Conservation (phyloP, 2,113 vertebrate genomes). For the Colossoma macropomum region DNA sequence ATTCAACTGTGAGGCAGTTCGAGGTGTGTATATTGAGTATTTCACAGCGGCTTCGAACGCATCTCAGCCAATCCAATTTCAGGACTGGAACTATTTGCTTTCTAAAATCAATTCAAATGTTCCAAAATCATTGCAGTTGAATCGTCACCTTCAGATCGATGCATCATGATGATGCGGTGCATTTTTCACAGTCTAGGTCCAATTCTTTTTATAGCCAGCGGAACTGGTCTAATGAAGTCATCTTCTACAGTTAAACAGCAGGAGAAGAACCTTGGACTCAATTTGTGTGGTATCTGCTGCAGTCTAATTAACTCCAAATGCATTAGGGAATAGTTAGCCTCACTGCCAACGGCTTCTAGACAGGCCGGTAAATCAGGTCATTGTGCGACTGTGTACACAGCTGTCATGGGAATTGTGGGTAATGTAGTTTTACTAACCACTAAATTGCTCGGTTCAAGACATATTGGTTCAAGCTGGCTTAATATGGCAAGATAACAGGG, state of each 20-base stretch:
- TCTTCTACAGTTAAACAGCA: conserved; percentile 25
- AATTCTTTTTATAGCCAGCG: conserved; percentile 48
- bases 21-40: too few relatives aligned
- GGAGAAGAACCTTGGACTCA: conserved; percentile 44
- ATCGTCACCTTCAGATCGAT: background rate
- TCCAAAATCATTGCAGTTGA: too few relatives aligned
- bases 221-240: conserved; percentile 57
- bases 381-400: conserved; percentile 15
- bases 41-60: too few relatives aligned
- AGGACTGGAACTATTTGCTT: too few relatives aligned
- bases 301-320: conserved; percentile 54
- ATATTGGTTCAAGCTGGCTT: background rate
- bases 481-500: conserved; percentile 4
- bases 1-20: too few relatives aligned
- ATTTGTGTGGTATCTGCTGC: conserved; percentile 39
- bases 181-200: background rate
- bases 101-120: too few relatives aligned
- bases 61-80: too few relatives aligned
- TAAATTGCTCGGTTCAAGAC: conserved; percentile 26
- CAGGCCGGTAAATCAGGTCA: conserved; percentile 40
- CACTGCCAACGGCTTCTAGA: conserved; percentile 36
- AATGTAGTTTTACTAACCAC: conserved; percentile 40
- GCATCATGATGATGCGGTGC: background rate
- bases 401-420: conserved; percentile 38
- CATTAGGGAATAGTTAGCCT: conserved; percentile 47